Evolutionary conservation across 2,888 invertebrate genomes (phyloP).

Genomic region (Xanthorhoe designata): DNA sequence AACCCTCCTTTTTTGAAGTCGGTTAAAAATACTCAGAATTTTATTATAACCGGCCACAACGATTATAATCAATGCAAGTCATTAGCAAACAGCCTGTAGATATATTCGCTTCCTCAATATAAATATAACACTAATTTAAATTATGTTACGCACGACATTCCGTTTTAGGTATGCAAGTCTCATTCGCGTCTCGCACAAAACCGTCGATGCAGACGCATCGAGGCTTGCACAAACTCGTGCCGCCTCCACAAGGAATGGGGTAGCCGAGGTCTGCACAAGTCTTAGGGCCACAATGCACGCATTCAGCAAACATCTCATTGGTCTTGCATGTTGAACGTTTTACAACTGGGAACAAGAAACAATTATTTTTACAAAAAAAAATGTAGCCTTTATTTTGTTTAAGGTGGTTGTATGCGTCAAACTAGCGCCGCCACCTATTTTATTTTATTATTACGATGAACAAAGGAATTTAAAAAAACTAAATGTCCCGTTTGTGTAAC

Average conservation of each 20-base stretch:
- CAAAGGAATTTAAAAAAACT: no score
- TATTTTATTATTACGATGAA: no score
- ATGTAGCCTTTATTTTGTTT: not conserved
- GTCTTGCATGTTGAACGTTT: constrained; percentile 57
- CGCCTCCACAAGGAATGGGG: constrained; percentile 60
- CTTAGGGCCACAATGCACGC: constrained; percentile 66
- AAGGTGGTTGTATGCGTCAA: no score
- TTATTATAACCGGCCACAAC: no score
- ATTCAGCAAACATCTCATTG: constrained; percentile 63
- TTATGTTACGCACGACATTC: constrained; percentile 66
- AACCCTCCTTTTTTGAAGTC: no score
- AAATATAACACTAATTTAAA: no score
- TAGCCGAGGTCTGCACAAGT: constrained; percentile 63
- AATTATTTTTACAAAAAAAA: not conserved
- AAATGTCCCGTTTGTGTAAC: no score
- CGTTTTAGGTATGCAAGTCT: constrained; percentile 59
- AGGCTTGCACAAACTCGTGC: constrained; percentile 57
- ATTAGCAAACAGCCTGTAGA: no score
- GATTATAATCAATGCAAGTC: no score
- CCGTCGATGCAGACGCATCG: constrained; percentile 69
- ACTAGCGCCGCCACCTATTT: no score
- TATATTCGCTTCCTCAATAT: no score
- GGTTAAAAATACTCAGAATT: no score
- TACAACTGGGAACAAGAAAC: constrained; percentile 46
- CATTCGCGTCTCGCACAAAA: constrained; percentile 57